A percentile compares a stretch with the other conserved stretches of the same genome.
These are phyloP conservation scores for Synchiropus splendidus DNA, from an alignment of 2,113 vertebrate species.

Conservation along the genomic window DNA sequence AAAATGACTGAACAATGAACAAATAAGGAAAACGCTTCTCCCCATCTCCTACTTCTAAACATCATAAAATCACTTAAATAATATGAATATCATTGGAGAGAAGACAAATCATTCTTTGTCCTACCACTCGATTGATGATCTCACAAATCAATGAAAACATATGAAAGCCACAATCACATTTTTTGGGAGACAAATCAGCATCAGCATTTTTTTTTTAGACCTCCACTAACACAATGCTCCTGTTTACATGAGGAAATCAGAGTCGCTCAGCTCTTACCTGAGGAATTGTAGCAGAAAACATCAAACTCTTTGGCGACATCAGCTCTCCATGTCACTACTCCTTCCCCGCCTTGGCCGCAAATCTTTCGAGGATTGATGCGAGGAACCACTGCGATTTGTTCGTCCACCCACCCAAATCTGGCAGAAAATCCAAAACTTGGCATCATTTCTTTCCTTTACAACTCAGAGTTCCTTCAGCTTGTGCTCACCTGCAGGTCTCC, in stretches of 20 bases:
- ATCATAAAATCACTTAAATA: too few relatives aligned
- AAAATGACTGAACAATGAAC: too few relatives aligned
- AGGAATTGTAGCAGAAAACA: slow-evolving; percentile 80
- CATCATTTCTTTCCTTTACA: background rate
- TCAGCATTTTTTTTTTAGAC: too few relatives aligned
- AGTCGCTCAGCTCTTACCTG: slow-evolving; percentile 77
- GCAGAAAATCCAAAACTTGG: background rate
- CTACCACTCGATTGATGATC: too few relatives aligned
- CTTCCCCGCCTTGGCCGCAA: slow-evolving; percentile 71
- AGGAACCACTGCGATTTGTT: slow-evolving; percentile 71
- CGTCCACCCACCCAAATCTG: slow-evolving; percentile 85
- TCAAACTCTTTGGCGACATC: slow-evolving; percentile 4
- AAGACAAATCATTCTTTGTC: too few relatives aligned
- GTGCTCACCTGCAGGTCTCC: slow-evolving; percentile 81
- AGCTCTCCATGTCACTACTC: slow-evolving; percentile 67
- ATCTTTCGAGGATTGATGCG: slow-evolving; percentile 61
- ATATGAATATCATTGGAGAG: too few relatives aligned
- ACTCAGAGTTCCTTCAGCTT: background rate
- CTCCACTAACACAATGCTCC: too few relatives aligned
- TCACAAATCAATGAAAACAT: too few relatives aligned
- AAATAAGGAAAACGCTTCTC: too few relatives aligned
- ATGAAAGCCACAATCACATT: too few relatives aligned
- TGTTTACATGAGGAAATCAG: background rate
- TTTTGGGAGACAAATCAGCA: too few relatives aligned
- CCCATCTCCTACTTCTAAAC: too few relatives aligned